A percentile compares a stretch with the other conserved stretches of the same genome.
Evolutionary conservation across 2,113 vertebrate species (phyloP).

Genomic region (Halcyon senegalensis): DNA sequence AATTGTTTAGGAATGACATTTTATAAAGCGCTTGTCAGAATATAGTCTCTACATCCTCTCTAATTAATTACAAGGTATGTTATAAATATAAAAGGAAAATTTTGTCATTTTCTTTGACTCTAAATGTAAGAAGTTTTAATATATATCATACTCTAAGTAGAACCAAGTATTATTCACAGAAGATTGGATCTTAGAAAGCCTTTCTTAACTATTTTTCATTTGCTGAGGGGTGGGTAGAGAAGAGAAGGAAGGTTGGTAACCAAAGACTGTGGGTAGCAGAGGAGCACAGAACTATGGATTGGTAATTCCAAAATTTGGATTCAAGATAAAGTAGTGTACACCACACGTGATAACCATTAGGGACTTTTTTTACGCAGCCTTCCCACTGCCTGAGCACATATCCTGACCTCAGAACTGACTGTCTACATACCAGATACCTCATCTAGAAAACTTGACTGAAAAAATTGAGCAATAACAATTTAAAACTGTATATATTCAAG

Average conservation of each 20-base stretch:
- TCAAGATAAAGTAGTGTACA: background rate
- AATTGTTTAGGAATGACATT: constrained; percentile 3
- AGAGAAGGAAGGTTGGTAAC: background rate
- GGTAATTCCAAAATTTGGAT: background rate
- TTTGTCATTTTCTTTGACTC: background rate
- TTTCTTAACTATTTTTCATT: background rate
- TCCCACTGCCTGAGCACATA: fast-evolving
- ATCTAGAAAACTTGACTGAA: background rate
- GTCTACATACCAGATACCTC: background rate
- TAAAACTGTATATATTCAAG: background rate
- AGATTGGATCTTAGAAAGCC: background rate
- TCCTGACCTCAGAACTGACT: background rate
- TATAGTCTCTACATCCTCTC: background rate
- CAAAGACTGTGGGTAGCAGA: background rate
- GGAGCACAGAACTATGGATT: background rate
- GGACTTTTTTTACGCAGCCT: background rate
- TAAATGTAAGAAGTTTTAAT: background rate
- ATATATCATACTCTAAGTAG: background rate
- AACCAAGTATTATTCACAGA: background rate
- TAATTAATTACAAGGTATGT: background rate
- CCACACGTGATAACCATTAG: background rate
- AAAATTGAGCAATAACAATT: background rate
- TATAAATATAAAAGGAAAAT: background rate
- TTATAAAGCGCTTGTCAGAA: background rate
- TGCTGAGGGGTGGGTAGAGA: background rate